Evolutionary conservation across 2,888 invertebrate genomes (phyloP), one percentile per base, ranked within the genome.

Genomic region (Chalcis sispes): DNA sequence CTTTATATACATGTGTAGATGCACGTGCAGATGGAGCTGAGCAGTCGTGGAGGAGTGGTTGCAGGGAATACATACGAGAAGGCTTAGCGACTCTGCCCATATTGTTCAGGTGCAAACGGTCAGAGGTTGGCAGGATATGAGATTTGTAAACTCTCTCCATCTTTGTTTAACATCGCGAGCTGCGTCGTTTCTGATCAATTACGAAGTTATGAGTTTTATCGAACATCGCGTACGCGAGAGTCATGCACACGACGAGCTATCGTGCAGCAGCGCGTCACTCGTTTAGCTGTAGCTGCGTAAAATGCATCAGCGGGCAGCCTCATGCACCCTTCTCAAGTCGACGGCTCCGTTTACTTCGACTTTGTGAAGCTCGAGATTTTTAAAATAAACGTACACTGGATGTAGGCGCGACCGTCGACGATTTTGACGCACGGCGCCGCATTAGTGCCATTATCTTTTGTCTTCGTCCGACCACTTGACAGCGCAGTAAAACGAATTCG

Each of bases 171-270:
- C 42, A 2, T 15, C 42, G 15, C 7, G 42, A 42, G 42, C 42
- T 42, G 42, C 56, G 40, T 32, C 25, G 29, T 29, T 66, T 25
- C 62, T 62, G 64, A 70, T 75, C 70, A 71, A 75, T 75, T 59
- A 29, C 52, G 8, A 20, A 42, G 48, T 29, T 56, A 64, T 61
- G 64, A 58, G 52, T 71, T 52, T 75, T 75, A 75, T 75, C 61
- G 75, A 75, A 59, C 75, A 65, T 42, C 42, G 65, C 59, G 36
- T 50, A 46, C 25, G 7, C 20, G 42, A 29, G 42, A 13, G 58
- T 15, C 29, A 15, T 25, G 46, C 5, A 32, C 54, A 18, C 13
- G 66, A 8, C 20, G 5, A 27, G 46, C n/a, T 18, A 40, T 23
- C 52, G 32, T 10, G 66, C 27, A 25, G n/a, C 29, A n/a, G 50